Conservation (phyloP, 2,888 invertebrate species). For the Conomelus anceps region DNA sequence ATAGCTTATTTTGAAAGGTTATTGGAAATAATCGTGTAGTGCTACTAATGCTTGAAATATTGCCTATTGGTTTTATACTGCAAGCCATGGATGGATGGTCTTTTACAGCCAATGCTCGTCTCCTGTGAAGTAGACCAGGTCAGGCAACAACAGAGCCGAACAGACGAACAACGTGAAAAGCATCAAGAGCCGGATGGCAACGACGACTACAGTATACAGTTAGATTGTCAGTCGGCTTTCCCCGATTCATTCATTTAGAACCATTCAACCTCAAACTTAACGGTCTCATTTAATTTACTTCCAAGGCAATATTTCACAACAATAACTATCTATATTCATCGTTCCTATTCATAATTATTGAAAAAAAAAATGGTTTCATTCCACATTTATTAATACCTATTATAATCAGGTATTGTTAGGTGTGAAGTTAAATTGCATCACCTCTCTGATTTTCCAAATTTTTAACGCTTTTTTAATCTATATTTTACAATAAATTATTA, state of each 20-base stretch:
- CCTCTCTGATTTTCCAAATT: no score
- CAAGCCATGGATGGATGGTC: not conserved
- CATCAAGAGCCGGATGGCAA: not conserved
- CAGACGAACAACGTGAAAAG: not conserved
- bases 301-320: not conserved
- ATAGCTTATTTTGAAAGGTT: not conserved
- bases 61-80: not conserved
- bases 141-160: not conserved
- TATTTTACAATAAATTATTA: no score
- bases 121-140: not conserved
- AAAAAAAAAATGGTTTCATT: no score
- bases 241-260: not conserved
- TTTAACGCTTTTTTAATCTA: no score
- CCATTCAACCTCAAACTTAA: not conserved
- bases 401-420: no score
- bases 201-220: not conserved
- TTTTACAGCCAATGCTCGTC: not conserved
- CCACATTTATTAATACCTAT: no score
- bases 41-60: not conserved
- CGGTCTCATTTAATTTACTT: not conserved
- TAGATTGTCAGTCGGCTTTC: not conserved
- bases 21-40: not conserved
- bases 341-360: no score
- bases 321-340: no score
- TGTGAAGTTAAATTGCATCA: no score